A percentile compares a stretch with the other conserved stretches of the same genome.
Evolutionary conservation across 2,888 invertebrate genomes (phyloP).

Genomic region (Diogma glabrata): DNA sequence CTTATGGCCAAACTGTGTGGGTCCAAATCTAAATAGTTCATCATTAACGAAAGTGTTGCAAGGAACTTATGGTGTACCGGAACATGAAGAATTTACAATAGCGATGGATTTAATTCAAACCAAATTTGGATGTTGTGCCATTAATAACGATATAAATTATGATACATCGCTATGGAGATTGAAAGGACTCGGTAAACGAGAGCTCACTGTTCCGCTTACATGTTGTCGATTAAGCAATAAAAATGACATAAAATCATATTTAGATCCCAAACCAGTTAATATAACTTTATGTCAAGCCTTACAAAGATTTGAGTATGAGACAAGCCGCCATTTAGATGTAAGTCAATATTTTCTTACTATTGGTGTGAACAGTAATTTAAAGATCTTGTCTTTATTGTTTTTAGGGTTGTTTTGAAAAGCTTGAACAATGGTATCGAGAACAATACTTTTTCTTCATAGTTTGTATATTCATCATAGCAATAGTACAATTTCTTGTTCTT

Average conservation of each 20-base stretch:
- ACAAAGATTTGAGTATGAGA: conserved; percentile 27
- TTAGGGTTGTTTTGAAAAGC: conserved; percentile 54
- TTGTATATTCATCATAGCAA: conserved; percentile 50
- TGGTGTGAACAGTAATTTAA: neutral
- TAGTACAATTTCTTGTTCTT: conserved; percentile 62
- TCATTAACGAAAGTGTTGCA: conserved; percentile 61
- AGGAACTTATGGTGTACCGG: conserved; percentile 64
- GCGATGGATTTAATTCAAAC: conserved; percentile 71
- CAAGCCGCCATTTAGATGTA: conserved; percentile 29
- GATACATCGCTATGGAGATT: conserved; percentile 71
- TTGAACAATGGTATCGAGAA: conserved; percentile 66
- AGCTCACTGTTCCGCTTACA: conserved; percentile 53
- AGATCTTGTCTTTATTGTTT: conserved; percentile 20
- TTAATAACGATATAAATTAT: conserved; percentile 65
- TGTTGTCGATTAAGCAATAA: conserved; percentile 56
- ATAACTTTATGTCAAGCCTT: conserved; percentile 53
- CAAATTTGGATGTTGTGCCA: conserved; percentile 63
- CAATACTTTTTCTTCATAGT: conserved; percentile 59
- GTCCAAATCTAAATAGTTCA: conserved; percentile 53
- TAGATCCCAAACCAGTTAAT: conserved; percentile 66
- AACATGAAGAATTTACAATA: conserved; percentile 57
- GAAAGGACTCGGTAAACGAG: conserved; percentile 57
- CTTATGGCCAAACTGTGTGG: conserved; percentile 67
- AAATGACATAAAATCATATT: conserved; percentile 45
- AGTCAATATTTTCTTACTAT: neutral